phyloP scores from a whole-genome alignment of 2,797 vertebrate genomes.

The Centroberyx gerrardi region DNA sequence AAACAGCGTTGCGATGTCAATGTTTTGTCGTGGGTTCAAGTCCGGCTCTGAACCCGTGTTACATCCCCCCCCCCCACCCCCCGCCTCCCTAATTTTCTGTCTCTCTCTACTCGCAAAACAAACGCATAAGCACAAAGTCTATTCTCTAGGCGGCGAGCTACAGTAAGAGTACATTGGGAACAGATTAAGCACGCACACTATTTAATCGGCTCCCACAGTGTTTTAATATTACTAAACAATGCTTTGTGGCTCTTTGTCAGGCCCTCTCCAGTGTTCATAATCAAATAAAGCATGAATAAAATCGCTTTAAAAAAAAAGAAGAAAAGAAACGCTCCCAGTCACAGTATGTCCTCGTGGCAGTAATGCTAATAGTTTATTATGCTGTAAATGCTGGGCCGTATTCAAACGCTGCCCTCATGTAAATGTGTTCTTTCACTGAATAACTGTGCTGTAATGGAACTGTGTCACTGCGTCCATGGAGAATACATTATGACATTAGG shows the following conservation, averaged over 20 bases:
- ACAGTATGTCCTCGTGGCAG: constrained; percentile 46
- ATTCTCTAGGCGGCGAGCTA: constrained; percentile 14
- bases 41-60: background rate
- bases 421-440: constrained; percentile 66
- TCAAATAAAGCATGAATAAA: constrained; percentile 67
- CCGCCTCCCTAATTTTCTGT: background rate
- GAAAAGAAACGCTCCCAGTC: constrained; percentile 34
- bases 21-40: no score
- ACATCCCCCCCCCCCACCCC: background rate
- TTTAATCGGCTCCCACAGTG: constrained; percentile 50
- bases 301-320: background rate
- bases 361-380: constrained; percentile 72
- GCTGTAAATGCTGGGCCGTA: constrained; percentile 52
- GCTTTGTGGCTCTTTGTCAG: constrained; percentile 44
- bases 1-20: no score
- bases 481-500: constrained; percentile 67
- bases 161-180: constrained; percentile 29
- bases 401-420: constrained; percentile 59
- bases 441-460: constrained; percentile 59
- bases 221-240: constrained; percentile 56
- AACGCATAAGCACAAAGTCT: constrained; percentile 39
- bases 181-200: constrained; percentile 30
- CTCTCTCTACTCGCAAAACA: constrained; percentile 11
- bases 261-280: constrained; percentile 40
- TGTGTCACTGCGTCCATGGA: constrained; percentile 50